Conservation (phyloP, 2,888 invertebrate genomes). For the Drosophila paranaensis region DNA sequence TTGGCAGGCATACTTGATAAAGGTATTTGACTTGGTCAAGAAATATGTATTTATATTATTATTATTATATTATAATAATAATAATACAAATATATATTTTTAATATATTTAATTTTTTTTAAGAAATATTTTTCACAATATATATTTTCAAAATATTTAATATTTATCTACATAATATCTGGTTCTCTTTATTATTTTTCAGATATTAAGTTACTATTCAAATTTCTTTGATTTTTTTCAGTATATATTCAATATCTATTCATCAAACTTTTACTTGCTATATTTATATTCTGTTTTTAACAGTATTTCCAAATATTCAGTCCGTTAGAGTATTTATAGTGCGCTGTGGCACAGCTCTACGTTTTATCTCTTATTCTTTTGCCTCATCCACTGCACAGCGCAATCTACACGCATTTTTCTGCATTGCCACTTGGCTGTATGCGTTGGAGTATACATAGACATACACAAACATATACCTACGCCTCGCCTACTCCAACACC, state of each 20-base stretch:
- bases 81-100: no score
- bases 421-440: conserved; percentile 44
- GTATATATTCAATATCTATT: not conserved
- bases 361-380: conserved; percentile 8
- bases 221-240: no score
- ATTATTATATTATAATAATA: no score
- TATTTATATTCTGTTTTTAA: not conserved
- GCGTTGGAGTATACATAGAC: conserved; percentile 14
- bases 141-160: no score
- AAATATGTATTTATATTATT: not conserved
- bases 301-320: not conserved
- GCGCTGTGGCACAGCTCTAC: not conserved
- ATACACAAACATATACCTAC: conserved; percentile 5
- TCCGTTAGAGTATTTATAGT: not conserved
- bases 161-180: no score
- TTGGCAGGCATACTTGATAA: no score
- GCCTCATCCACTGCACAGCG: conserved; percentile 41
- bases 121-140: no score
- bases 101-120: no score
- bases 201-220: not conserved
- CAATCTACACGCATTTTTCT: conserved; percentile 59
- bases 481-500: conserved; percentile 1
- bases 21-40: not conserved
- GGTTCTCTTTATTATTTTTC: no score
- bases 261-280: not conserved